Base-by-base conservation (phyloP, 2,113 vertebrate genomes). In the Bungarus multicinctus region DNA sequence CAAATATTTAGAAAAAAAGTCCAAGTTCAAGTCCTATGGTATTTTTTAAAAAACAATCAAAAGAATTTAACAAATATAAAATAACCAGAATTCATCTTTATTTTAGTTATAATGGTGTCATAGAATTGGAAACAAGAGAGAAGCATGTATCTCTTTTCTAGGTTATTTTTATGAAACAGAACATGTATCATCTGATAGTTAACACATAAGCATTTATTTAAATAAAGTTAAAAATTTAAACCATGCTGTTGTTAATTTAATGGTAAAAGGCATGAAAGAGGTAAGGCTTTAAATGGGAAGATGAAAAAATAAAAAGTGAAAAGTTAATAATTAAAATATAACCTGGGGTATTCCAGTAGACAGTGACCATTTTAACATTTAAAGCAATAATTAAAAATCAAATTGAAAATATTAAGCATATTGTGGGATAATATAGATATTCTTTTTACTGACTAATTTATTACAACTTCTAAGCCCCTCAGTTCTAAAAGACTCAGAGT, bases 1-100 rank as follows among this genome's bases (percentile, higher is more conserved):
- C 90, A 92, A 60, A 94, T 52, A 30, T 52, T 10, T 81, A 87
- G 91, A 93, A 90, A 93, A 10, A 85, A 39, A 90, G 47, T 93
- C 2, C 55, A 94, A 90, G 47, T 93, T 3, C 55, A 94, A 91
- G 91, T 27, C 30, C 1, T 81, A n/a, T 90, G 57, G 92, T 93
- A 3, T 20, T 5, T 5, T 74, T 69, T 64, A 22, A 22, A 53
- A 47, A 47, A 16, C 64, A 30, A 74, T 90, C 14, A 23, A 30
- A 90, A 89, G 12, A 12, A 30, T 34, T 58, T 30, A 30, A 45
- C 25, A 64, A 12, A 57, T 85, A 45, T 39, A 16, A 45, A 85
- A 8, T 22, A 47, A 47, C 14, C 2, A 0, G 18, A 50, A 30
- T 87, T n/a, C 12, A 57, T 87, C 39, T 86, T 91, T 45, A n/a